Evolutionary conservation across 2,888 invertebrate genomes (phyloP).

Genomic region (Nomada hirtipes): DNA sequence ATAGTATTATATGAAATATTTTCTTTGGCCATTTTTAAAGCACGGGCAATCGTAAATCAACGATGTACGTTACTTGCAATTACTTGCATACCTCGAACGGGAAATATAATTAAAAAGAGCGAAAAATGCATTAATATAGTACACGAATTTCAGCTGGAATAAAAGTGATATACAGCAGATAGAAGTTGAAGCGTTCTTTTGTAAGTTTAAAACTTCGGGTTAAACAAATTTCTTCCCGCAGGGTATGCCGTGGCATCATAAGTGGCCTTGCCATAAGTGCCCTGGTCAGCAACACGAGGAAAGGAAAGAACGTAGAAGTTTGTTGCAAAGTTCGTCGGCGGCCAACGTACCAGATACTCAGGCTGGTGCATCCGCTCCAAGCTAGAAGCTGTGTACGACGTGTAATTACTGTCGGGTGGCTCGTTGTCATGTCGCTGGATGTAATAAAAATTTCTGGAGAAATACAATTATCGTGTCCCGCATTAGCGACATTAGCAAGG

Average conservation of each 20-base stretch:
- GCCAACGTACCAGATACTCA: constrained; percentile 39
- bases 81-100: background rate
- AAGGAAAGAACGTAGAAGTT: constrained; percentile 58
- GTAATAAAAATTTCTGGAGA: constrained; percentile 48
- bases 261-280: constrained; percentile 42
- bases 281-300: constrained; percentile 50
- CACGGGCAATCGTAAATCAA: too few species aligned
- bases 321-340: constrained; percentile 52
- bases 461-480: constrained; percentile 48
- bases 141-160: background rate
- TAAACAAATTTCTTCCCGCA: constrained; percentile 50
- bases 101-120: background rate
- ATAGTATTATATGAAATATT: too few species aligned
- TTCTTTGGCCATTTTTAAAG: too few species aligned
- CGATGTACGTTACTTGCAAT: background rate
- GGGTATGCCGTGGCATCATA: constrained; percentile 48
- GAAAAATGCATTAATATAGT: background rate
- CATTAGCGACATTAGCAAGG: constrained; percentile 36
- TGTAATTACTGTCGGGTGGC: constrained; percentile 55
- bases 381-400: constrained; percentile 54
- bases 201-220: constrained; percentile 26
- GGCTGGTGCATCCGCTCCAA: constrained; percentile 32
- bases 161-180: background rate
- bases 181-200: constrained; percentile 12
- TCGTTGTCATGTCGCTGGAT: constrained; percentile 46